These are phyloP conservation scores for Pluvianellus socialis DNA, from an alignment of 2,113 vertebrate species.

Conservation along the genomic window DNA sequence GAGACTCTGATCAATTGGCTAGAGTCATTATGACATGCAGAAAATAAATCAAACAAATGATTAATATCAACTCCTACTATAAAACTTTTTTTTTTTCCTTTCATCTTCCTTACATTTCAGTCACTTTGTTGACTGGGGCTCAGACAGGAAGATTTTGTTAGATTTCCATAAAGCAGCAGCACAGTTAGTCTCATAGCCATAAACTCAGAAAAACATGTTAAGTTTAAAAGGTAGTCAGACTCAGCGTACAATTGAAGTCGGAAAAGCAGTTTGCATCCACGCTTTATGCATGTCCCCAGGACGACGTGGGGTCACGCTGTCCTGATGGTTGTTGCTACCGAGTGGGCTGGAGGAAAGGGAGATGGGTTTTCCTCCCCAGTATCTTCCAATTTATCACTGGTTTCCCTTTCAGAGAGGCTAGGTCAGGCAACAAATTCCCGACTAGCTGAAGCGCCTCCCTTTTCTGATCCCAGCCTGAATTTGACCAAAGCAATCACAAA, in stretches of 20 bases:
- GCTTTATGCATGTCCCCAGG: accelerated
- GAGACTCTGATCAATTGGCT: background rate
- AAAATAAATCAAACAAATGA: background rate
- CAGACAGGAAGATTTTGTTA: background rate
- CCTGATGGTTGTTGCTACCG: background rate
- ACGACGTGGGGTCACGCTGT: accelerated
- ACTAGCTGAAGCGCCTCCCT: background rate
- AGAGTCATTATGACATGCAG: background rate
- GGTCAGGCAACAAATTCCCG: background rate
- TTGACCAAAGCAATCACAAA: background rate
- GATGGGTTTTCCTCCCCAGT: background rate
- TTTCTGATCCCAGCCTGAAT: background rate
- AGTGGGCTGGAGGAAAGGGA: background rate
- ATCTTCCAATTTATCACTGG: background rate
- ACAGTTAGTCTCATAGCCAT: background rate
- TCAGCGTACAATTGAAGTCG: accelerated
- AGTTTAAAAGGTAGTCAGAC: background rate
- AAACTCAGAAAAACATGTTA: background rate
- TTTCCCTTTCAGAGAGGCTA: background rate
- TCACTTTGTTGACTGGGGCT: background rate
- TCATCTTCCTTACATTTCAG: background rate
- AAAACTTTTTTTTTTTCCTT: background rate
- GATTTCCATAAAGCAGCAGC: background rate
- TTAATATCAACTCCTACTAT: background rate
- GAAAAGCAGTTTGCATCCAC: background rate